Evolutionary conservation across 2,113 vertebrate genomes (phyloP).

Genomic region (Crotalus helleri): DNA sequence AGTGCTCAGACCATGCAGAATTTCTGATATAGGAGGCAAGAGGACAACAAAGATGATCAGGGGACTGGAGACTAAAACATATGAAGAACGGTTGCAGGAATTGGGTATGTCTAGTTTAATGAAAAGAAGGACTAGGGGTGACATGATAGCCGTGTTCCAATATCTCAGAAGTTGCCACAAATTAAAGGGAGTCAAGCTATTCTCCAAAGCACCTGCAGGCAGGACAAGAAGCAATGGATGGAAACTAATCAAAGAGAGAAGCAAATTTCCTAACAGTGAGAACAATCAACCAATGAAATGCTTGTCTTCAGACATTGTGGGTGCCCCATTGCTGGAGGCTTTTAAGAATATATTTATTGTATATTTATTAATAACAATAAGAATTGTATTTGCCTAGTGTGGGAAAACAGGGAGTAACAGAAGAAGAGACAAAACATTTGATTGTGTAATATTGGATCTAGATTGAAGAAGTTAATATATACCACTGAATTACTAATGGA

Average conservation of each 20-base stretch:
- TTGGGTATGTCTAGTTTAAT: not conserved
- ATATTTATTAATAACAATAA: too few relatives aligned
- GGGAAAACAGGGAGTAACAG: too few relatives aligned
- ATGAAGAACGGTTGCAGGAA: not conserved
- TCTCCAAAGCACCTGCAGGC: not conserved
- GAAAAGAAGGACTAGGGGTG: not conserved
- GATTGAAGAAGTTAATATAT: too few relatives aligned
- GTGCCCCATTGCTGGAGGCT: not conserved
- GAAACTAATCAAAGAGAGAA: not conserved
- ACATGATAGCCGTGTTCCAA: not conserved
- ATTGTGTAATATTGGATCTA: too few relatives aligned
- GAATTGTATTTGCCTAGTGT: too few relatives aligned
- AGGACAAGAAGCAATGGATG: not conserved
- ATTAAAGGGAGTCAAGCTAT: not conserved
- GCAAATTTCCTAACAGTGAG: not conserved
- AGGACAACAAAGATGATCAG: not conserved
- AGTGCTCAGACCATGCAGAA: not conserved
- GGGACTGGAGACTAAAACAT: not conserved
- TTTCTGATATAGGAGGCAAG: not conserved
- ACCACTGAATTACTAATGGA: too few relatives aligned
- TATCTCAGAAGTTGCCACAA: not conserved
- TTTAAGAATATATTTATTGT: not conserved
- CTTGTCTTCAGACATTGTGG: not conserved
- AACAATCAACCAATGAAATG: not conserved
- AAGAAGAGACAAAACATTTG: too few relatives aligned